A percentile compares a stretch with the other conserved stretches of the same genome.
Evolutionary conservation across 2,888 invertebrate species (phyloP).

Genomic region (Phengaris arion): DNA sequence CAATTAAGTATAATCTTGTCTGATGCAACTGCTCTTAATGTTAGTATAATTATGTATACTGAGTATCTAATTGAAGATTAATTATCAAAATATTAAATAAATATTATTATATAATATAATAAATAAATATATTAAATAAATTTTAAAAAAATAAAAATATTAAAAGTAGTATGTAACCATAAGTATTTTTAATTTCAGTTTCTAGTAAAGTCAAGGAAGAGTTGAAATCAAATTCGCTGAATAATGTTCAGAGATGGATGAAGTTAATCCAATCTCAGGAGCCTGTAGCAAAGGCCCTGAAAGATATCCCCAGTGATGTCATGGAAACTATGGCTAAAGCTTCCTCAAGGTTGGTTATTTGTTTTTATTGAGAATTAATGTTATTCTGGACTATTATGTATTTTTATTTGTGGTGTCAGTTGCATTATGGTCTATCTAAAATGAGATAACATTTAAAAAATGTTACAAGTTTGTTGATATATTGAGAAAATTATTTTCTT

Average conservation of each 20-base stretch:
- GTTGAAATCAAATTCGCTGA: constrained; percentile 70
- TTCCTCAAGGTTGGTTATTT: constrained; percentile 51
- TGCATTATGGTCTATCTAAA: too few species aligned
- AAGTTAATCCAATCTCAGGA: constrained; percentile 82
- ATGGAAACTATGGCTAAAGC: constrained; percentile 53
- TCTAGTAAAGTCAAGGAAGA: constrained; percentile 61
- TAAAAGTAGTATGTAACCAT: not conserved
- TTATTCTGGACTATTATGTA: not conserved
- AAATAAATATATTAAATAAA: too few species aligned
- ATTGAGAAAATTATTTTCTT: too few species aligned
- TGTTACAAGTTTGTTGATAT: too few species aligned
- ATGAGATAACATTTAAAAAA: too few species aligned
- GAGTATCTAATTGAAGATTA: not conserved
- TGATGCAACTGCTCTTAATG: not conserved
- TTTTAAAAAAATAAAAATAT: too few species aligned
- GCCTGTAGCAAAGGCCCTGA: constrained; percentile 76
- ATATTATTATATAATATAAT: too few species aligned
- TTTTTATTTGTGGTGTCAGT: too few species aligned
- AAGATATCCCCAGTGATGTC: constrained; percentile 78
- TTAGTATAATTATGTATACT: constrained; percentile 8
- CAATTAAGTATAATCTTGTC: not conserved
- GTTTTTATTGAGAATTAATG: too few species aligned
- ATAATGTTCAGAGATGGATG: constrained; percentile 84
- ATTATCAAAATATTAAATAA: too few species aligned
- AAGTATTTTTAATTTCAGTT: constrained; percentile 45